Percentiles rank a stretch among this genome's conserved stretches.
Conservation (phyloP, 1,140 invertebrate species). For the Schlechtendalia chinensis region DNA sequence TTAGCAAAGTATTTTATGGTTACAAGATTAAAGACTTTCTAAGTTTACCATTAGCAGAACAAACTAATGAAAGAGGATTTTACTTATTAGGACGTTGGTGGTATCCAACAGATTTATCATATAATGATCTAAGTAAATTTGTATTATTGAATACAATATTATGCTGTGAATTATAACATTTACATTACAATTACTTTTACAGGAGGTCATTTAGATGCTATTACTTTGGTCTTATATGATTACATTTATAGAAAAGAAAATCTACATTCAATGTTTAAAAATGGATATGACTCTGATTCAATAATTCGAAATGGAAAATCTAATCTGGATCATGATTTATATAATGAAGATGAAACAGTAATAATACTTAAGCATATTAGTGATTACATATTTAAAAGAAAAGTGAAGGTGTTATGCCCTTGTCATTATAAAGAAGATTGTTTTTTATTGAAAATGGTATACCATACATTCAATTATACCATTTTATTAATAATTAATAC, state of each 20-base stretch:
- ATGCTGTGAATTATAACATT: too few species aligned
- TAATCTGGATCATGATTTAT: constrained; percentile 33
- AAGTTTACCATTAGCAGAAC: not conserved
- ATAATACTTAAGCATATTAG: not conserved
- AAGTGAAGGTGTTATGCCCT: not conserved
- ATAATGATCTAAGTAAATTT: constrained; percentile 13
- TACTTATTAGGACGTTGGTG: constrained; percentile 36
- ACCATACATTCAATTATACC: not conserved
- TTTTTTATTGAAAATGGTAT: constrained; percentile 24
- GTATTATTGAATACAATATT: not conserved
- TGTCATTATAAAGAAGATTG: constrained; percentile 14
- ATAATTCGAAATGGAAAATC: not conserved
- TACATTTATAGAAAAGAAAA: not conserved
- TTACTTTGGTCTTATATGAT: not conserved
- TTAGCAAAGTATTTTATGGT: constrained; percentile 3
- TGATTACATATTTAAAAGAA: constrained; percentile 1
- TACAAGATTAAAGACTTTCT: constrained; percentile 27
- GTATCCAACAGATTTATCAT: not conserved
- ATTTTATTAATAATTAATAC: not conserved
- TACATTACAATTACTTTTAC: not conserved
- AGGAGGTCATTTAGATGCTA: not conserved
- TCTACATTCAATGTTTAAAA: constrained; percentile 15
- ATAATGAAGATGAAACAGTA: not conserved
- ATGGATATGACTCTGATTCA: not conserved
- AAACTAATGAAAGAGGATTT: constrained; percentile 32